Percentiles rank a stretch among this genome's conserved stretches.
These are phyloP conservation scores for Helostoma temminkii DNA, from an alignment of 2,797 vertebrate genomes.

Conservation along the genomic window DNA sequence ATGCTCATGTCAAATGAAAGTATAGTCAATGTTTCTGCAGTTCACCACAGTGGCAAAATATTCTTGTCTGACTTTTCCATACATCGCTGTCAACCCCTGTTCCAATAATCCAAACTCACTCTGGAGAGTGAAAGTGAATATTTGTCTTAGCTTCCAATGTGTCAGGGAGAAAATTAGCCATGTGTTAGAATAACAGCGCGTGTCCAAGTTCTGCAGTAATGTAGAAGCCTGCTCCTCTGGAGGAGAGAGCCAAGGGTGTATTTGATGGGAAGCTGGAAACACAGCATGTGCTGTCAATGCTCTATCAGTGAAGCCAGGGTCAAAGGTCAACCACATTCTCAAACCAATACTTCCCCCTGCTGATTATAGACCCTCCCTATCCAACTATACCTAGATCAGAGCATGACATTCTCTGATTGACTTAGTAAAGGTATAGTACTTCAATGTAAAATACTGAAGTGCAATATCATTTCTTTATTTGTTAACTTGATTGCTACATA, in stretches of 20 bases:
- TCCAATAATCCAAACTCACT: constrained; percentile 65
- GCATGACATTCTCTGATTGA: neutral
- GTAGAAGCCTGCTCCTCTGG: constrained; percentile 37
- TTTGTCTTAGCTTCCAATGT: constrained; percentile 77
- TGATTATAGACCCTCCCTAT: constrained; percentile 8
- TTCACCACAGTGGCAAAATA: constrained; percentile 11
- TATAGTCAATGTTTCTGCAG: constrained; percentile 31
- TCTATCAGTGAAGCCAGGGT: constrained; percentile 39
- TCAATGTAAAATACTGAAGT: too few relatives aligned
- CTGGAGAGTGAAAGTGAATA: constrained; percentile 66
- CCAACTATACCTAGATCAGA: neutral
- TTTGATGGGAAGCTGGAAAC: constrained; percentile 41
- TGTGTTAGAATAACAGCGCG: constrained; percentile 68
- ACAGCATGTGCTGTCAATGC: constrained; percentile 39
- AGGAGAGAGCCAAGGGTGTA: constrained; percentile 35
- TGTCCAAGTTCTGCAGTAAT: constrained; percentile 61
- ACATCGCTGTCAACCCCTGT: constrained; percentile 50
- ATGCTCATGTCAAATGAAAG: constrained; percentile 33
- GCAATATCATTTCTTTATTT: too few relatives aligned
- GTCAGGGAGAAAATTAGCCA: constrained; percentile 75
- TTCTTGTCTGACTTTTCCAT: constrained; percentile 66
- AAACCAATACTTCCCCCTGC: constrained; percentile 35
- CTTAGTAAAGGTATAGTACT: neutral
- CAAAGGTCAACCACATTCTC: constrained; percentile 52
- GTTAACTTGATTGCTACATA: too few relatives aligned